phyloP scores from a whole-genome alignment of 2,797 vertebrate species.

The Corythornis leucogaster region DNA sequence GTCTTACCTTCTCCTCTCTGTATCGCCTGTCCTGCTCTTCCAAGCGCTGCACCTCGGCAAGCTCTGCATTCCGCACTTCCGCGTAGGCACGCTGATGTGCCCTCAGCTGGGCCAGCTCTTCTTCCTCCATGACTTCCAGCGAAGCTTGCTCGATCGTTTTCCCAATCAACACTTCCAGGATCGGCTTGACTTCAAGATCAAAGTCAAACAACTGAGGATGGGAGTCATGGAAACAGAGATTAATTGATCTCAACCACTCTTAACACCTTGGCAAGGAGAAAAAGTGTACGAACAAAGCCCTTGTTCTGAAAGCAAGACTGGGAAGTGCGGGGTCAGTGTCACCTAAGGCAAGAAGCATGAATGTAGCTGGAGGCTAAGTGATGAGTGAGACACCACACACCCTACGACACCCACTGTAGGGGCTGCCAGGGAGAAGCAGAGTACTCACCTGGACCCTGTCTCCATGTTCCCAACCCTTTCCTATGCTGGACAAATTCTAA shows the following conservation, averaged over 20 bases:
- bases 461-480: not conserved
- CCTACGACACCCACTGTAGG: not conserved
- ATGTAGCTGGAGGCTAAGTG: not conserved
- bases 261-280: not conserved
- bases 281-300: not conserved
- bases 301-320: not conserved
- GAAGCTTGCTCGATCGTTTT: constrained; percentile 91
- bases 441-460: not conserved
- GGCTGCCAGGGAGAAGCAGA: not conserved
- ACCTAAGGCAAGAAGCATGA: not conserved
- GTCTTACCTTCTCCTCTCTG: constrained; percentile 85
- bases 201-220: constrained; percentile 91
- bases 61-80: constrained; percentile 84
- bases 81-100: constrained; percentile 80
- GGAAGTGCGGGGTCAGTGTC: not conserved
- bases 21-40: constrained; percentile 89
- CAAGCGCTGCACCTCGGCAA: constrained; percentile 89
- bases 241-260: not conserved
- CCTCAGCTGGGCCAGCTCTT: constrained; percentile 86
- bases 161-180: constrained; percentile 90
- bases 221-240: not conserved
- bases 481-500: not conserved
- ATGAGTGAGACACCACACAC: not conserved
- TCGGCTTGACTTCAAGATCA: constrained; percentile 87
- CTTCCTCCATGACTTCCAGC: constrained; percentile 92